phyloP scores from a whole-genome alignment of 2,113 vertebrate species.

The western clawed frog (Xenopus tropicalis) region UCB_Xtro_10.0 CM004445.2:82484501-82485000 shows the following conservation, averaged over 20 bases:
- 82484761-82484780: too few relatives aligned
- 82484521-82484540: not conserved
- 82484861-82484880: too few relatives aligned
- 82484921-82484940: too few relatives aligned
- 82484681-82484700: not conserved
- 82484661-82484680: conserved; percentile 25
- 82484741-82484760: not conserved
- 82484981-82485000: too few relatives aligned
- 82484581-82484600: conserved; percentile 3
- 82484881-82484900: too few relatives aligned
- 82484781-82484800: too few relatives aligned
- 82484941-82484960: too few relatives aligned
- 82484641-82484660: conserved; percentile 11
- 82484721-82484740: not conserved
- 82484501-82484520: not conserved
- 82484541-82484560: not conserved
- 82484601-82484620: conserved; percentile 27
- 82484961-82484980: too few relatives aligned
- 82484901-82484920: too few relatives aligned
- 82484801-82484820: too few relatives aligned
- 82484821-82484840: too few relatives aligned
- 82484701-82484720: conserved; percentile 5
- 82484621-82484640: conserved; percentile 2
- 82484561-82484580: not conserved
- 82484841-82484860: too few relatives aligned